A percentile compares a stretch with the other conserved stretches of the same genome.
Conservation (phyloP, 2,113 vertebrate genomes). For the Epinephelus lanceolatus region DNA sequence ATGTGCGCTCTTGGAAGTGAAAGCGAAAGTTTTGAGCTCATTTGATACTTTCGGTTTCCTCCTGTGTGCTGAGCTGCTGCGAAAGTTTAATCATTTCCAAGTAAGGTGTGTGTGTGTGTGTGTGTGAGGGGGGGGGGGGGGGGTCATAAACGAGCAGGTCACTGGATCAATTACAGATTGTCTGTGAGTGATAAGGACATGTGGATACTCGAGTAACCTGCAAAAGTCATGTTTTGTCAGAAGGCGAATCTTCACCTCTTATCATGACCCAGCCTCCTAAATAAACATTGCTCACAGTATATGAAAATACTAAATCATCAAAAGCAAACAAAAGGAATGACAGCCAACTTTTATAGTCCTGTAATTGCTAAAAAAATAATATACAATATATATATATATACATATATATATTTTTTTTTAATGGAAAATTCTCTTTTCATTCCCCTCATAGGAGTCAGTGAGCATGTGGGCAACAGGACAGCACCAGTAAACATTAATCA, state of each 20-base stretch:
- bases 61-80: too few species aligned
- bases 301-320: background rate
- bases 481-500: background rate
- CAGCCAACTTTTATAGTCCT: too few species aligned
- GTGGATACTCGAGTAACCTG: rapidly evolving
- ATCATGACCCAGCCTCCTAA: too few species aligned
- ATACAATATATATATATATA: background rate
- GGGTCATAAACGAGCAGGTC: background rate
- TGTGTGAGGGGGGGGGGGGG: background rate
- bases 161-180: too few species aligned
- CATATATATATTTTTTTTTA: background rate
- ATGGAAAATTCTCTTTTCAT: background rate
- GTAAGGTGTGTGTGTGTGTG: background rate
- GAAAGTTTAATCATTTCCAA: constrained; percentile 30
- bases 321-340: background rate
- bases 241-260: background rate
- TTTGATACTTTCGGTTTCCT: constrained; percentile 83
- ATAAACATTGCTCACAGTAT: background rate
- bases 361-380: background rate
- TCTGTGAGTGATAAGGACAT: background rate
- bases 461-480: background rate
- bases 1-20: constrained; percentile 67
- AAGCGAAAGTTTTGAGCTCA: constrained; percentile 78
- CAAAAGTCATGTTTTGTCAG: background rate
- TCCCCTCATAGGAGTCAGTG: background rate